phyloP scores from a whole-genome alignment of 2,113 vertebrate genomes.

The Notothenia rossii region DNA sequence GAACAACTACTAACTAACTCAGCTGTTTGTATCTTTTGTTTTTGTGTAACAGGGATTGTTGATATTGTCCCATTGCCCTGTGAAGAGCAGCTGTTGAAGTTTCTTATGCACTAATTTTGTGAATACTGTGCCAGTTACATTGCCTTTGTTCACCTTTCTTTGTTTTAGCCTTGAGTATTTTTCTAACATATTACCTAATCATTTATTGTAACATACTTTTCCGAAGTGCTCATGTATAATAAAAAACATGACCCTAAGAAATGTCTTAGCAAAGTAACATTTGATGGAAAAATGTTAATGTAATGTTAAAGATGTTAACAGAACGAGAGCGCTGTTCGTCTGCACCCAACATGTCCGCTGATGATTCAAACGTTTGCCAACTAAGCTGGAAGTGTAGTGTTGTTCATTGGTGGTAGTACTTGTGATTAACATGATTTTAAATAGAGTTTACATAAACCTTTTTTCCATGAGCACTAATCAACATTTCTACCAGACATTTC shows the following conservation, averaged over 20 bases:
- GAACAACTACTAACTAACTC: constrained; percentile 31
- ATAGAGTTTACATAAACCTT: too few species aligned
- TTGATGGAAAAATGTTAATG: constrained; percentile 1
- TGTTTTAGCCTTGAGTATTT: constrained; percentile 17
- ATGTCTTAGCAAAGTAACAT: background rate
- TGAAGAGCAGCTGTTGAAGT: constrained; percentile 51
- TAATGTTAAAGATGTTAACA: constrained; percentile 24
- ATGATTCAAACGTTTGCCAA: background rate
- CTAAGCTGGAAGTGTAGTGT: constrained; percentile 1
- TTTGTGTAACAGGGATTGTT: constrained; percentile 25
- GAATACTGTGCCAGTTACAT: constrained; percentile 48
- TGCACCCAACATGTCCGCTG: background rate
- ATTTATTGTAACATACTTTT: background rate
- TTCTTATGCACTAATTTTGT: constrained; percentile 69
- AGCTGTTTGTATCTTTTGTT: constrained; percentile 8
- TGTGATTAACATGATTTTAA: constrained; percentile 21
- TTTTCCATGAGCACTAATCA: too few species aligned
- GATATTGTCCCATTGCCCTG: constrained; percentile 3
- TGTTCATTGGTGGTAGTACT: background rate
- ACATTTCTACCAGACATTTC: too few species aligned
- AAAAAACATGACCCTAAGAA: constrained; percentile 2
- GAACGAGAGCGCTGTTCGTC: background rate
- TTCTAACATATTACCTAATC: constrained; percentile 21
- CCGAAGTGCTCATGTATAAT: background rate
- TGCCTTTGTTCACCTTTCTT: constrained; percentile 46